A percentile compares a stretch with the other conserved stretches of the same genome.
Conservation (phyloP, 2,113 vertebrate genomes). For the Chrysochloris asiatica region DNA sequence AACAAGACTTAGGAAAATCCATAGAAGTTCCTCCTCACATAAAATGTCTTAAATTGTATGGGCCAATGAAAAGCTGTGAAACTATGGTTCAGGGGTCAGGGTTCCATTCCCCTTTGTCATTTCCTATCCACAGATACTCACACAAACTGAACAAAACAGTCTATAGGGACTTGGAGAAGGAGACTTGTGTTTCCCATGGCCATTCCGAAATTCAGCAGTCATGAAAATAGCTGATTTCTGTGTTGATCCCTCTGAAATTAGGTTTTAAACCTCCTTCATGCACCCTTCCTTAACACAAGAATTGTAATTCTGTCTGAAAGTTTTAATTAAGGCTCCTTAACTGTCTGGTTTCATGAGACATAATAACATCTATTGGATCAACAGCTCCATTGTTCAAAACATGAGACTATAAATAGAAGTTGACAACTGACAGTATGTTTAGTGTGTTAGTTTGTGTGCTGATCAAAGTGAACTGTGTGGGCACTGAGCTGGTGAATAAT, state of each 20-base stretch:
- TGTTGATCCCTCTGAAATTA: background rate
- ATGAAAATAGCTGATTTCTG: background rate
- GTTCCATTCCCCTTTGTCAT: background rate
- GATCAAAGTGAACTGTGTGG: background rate
- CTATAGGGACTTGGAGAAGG: background rate
- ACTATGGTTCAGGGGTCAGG: background rate
- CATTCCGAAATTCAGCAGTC: background rate
- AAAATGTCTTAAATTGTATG: background rate
- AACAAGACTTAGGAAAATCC: background rate
- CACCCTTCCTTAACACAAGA: background rate
- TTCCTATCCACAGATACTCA: background rate
- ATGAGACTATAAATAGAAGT: background rate
- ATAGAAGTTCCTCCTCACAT: background rate
- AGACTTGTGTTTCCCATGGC: background rate
- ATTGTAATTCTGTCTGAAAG: background rate
- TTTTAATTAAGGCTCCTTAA: constrained; percentile 30
- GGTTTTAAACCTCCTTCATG: background rate
- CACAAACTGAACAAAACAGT: background rate
- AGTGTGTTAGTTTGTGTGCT: rapidly evolving
- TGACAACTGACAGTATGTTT: background rate
- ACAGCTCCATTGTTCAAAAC: background rate
- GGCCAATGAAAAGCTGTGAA: background rate
- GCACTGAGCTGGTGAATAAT: background rate
- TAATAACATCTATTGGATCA: background rate
- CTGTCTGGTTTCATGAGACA: background rate